Base-by-base conservation (phyloP, 2,113 vertebrate genomes). In the Grammomys dolichurus region DNA sequence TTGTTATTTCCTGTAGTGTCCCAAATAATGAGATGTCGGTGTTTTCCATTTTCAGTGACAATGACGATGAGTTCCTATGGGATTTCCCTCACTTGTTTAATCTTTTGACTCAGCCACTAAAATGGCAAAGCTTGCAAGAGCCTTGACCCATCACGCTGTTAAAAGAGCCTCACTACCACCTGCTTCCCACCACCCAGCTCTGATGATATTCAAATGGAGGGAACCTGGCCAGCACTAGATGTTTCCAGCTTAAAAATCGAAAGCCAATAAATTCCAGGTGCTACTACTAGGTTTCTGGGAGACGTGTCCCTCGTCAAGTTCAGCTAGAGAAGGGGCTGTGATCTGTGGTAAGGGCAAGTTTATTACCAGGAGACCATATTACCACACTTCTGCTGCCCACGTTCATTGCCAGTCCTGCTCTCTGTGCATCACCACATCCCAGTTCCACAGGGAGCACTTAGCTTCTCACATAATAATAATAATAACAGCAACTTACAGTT, bases 271-370 rank as follows among this genome's bases (percentile, higher is more conserved):
- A 97, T 94, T n/a, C 84, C 89, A 94, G 95, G 95, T 0, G 56
- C 80, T 84, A 92, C 80, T 82, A 92, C 97, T 77, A 93, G 97
- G 73, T 96, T 95, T 98, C 96, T 95, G 93, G 94, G 82, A 96
- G 92, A 93, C 94, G 96, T 97, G 94, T 97, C 96, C 97, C 98
- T 98, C 97, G 97, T 96, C 96, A 8, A 1, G 94, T 97, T 98
- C 96, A 94, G 98, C 96, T 97, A 96, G 70, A 94, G 98, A 91
- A 97, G 96, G 95, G 98, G 95, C 98, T 97, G 98, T 96, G 97
- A 98, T 97, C 97, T 98, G 97, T 97, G 97, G 97, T 93, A 96
- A 97, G 98, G 98, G 98, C 98, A 97, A 98, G 98, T 98, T 98
- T 98, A 98, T 97, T 97, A 97, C 97, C 95, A 56, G 0, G 28